Conservation (phyloP, 2,113 vertebrate genomes). For the Hippocampus barbouri region DNA sequence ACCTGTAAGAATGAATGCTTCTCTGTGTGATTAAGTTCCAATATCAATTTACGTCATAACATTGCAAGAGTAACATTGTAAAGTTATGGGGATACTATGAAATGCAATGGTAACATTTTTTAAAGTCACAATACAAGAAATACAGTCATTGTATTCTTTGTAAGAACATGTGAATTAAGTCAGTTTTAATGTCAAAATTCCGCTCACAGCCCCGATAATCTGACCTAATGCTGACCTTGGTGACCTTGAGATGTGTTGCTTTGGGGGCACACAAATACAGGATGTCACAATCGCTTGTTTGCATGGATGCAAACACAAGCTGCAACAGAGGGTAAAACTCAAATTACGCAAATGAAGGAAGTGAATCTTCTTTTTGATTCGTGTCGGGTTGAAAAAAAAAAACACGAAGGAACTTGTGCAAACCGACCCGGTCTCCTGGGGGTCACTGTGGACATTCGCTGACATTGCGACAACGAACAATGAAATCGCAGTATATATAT, state of each 20-base stretch:
- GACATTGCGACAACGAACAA: not conserved
- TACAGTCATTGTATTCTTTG: no score
- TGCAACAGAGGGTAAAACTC: not conserved
- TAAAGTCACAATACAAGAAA: no score
- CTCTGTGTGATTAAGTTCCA: no score
- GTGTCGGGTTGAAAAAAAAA: not conserved
- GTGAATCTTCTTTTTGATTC: slow-evolving; percentile 2
- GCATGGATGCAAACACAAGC: not conserved
- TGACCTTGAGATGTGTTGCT: not conserved
- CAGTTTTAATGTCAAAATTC: no score
- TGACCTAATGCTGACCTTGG: not conserved
- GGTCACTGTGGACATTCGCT: not conserved
- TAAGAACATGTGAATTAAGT: no score
- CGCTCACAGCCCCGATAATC: no score
- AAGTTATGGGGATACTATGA: no score
- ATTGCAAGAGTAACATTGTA: no score
- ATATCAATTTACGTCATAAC: no score
- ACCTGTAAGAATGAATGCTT: no score
- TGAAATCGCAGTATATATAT: not conserved
- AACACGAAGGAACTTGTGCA: slow-evolving; percentile 1
- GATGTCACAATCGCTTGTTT: not conserved
- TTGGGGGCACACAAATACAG: not conserved
- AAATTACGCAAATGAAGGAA: slow-evolving; percentile 1
- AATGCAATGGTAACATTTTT: no score
- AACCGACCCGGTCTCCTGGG: not conserved